phyloP scores from a whole-genome alignment of 2,888 invertebrate genomes.

The Sarcophaga rosellei region DNA sequence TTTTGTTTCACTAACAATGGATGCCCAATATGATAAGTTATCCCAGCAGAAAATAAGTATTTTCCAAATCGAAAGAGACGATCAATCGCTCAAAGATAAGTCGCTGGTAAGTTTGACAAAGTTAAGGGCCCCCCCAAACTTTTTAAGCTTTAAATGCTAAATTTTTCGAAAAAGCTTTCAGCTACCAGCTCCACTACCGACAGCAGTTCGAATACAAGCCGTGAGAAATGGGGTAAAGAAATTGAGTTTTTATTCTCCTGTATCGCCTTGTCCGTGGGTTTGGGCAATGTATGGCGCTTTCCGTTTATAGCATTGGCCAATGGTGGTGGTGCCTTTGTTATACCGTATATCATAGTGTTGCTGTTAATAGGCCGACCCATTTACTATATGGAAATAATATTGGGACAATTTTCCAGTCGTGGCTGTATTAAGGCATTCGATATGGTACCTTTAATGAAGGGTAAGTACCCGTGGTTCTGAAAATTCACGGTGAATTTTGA shows the following conservation, averaged over 20 bases:
- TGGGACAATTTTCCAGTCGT: slow-evolving; percentile 88
- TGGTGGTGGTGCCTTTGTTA: slow-evolving; percentile 86
- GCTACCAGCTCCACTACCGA: slow-evolving; percentile 65
- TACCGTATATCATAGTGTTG: slow-evolving; percentile 86
- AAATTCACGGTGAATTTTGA: not conserved
- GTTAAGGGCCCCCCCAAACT: not conserved
- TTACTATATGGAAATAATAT: slow-evolving; percentile 87
- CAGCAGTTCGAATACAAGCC: slow-evolving; percentile 54
- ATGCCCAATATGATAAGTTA: slow-evolving; percentile 73
- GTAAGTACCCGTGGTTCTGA: slow-evolving; percentile 78
- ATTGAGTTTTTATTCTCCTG: slow-evolving; percentile 86
- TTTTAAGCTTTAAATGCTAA: not conserved
- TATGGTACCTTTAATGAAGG: slow-evolving; percentile 86
- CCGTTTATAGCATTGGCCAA: slow-evolving; percentile 86
- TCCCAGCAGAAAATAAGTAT: slow-evolving; percentile 68
- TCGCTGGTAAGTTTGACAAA: slow-evolving; percentile 71
- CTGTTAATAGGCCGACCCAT: slow-evolving; percentile 86
- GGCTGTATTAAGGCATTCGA: slow-evolving; percentile 86
- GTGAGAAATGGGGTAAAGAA: slow-evolving; percentile 84
- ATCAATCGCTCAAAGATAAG: slow-evolving; percentile 60
- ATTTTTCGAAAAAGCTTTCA: slow-evolving; percentile 30
- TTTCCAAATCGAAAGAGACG: slow-evolving; percentile 64
- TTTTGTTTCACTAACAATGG: slow-evolving; percentile 68
- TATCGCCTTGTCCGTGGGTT: slow-evolving; percentile 84
- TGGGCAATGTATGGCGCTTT: slow-evolving; percentile 87